Evolutionary conservation across 2,888 invertebrate genomes (phyloP), one percentile per base, ranked within the genome.

Genomic region (Drosophila cognata): DNA sequence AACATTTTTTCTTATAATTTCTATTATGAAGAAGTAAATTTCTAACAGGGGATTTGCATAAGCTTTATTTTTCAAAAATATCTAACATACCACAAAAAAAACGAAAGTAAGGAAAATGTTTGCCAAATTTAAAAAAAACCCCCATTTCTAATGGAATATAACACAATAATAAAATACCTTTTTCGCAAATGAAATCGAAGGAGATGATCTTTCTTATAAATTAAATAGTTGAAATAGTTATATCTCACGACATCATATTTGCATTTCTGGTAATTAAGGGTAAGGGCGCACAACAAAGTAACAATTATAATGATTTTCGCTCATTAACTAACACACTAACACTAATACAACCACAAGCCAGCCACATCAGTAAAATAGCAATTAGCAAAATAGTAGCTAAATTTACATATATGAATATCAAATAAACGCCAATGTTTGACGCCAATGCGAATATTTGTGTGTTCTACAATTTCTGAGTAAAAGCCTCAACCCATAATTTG

Each of bases 401-500:
- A 43, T 57, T 16, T 43, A 10, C 10, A 31, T 31, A 21, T 31
- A 21, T 38, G 8, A 28, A 43, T 41, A 13, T 46, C 16, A 46
- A 25, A 16, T 46, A 25, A 25, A 7, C 46, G 7, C 7, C 21
- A 41, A 29, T 57, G 10, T 21, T 21, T 57, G 28, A 11, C 33
- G 33, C 33, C 11, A 33, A 57, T 35, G 38, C 31, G 10, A n/a
- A 61, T 61, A 3, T 36, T 11, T 50, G 21, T n/a, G 6, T 11
- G 29, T 29, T 18, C 18, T 46, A 46, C 16, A 46, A 46, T 25
- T 25, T 25, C 46, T 46, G 25, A 46, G 46, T 4, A 29, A 16
- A 65, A 51, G 50, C 21, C 38, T 62, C 28, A 59, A 38, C 11
- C 41, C 8, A 18, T 31, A 21, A 57, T 21, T 10, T 16, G 57